Evolutionary conservation across 2,888 invertebrate genomes (phyloP).

Genomic region (Polymixis lichenea): DNA sequence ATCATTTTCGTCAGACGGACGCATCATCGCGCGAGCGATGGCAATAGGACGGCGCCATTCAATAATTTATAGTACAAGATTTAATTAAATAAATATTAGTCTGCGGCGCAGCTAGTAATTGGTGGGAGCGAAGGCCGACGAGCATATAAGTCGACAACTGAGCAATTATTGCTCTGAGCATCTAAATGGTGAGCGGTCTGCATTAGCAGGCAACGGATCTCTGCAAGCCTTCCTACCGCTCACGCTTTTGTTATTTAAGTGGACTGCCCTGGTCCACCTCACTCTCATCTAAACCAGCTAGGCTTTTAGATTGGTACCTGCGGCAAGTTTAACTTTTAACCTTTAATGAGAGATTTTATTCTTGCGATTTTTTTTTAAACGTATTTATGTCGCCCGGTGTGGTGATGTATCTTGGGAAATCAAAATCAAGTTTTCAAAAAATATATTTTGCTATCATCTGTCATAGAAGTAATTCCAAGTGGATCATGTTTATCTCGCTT

Average conservation of each 20-base stretch:
- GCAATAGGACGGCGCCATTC: no score
- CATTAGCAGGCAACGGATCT: neutral
- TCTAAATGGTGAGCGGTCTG: neutral
- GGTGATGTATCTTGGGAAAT: no score
- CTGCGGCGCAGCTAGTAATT: neutral
- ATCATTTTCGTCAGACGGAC: no score
- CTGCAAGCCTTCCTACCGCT: constrained; percentile 4
- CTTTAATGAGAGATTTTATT: no score
- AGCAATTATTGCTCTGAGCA: neutral
- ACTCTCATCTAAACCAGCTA: no score
- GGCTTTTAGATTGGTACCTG: constrained; percentile 1
- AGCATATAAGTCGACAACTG: neutral
- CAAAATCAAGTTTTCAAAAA: constrained; percentile 11
- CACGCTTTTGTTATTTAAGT: neutral
- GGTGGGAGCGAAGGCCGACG: neutral
- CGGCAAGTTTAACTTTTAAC: neutral
- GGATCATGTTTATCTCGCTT: constrained; percentile 19
- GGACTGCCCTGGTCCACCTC: neutral
- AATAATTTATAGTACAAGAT: neutral
- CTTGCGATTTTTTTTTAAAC: constrained; percentile 1
- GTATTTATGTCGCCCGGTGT: neutral
- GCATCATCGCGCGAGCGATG: no score
- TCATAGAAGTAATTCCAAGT: neutral
- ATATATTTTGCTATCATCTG: constrained; percentile 1
- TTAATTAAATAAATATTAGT: constrained; percentile 9